These are phyloP conservation scores for Willowsia nigromaculata DNA, from an alignment of 2,888 invertebrate genomes.

Conservation along the genomic window DNA sequence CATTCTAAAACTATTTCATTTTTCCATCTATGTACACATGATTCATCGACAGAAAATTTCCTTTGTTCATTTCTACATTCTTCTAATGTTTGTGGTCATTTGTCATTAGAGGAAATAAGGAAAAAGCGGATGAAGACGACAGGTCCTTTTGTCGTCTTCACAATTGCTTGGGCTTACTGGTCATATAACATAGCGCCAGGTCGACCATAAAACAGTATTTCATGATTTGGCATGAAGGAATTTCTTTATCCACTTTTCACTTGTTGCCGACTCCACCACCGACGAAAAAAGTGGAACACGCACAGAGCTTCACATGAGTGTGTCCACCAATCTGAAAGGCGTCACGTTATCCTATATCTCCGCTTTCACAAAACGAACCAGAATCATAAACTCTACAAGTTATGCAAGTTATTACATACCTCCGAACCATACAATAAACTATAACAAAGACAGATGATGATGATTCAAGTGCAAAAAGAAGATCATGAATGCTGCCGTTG, in stretches of 20 bases:
- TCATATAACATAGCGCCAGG: no score
- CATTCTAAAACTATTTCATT: not conserved
- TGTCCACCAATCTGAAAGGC: not conserved
- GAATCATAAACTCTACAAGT: not conserved
- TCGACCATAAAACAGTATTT: constrained; percentile 50
- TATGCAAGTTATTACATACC: not conserved
- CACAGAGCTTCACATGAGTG: not conserved
- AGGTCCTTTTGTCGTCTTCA: not conserved
- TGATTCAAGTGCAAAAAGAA: not conserved
- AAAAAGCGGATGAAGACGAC: not conserved
- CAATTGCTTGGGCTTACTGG: no score
- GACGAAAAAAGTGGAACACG: not conserved
- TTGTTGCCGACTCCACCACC: constrained; percentile 22
- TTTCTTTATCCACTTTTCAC: not conserved
- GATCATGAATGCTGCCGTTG: not conserved
- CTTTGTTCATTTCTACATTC: not conserved
- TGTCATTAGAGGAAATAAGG: constrained; percentile 26
- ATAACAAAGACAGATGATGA: not conserved
- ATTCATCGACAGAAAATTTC: constrained; percentile 6
- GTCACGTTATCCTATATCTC: not conserved
- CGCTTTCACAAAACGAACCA: not conserved
- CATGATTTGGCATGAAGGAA: constrained; percentile 38
- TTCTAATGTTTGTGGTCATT: constrained; percentile 27
- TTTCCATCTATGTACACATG: not conserved
- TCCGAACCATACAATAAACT: not conserved